Conservation (phyloP, 2,113 vertebrate genomes). For the Phocoena sinus region DNA sequence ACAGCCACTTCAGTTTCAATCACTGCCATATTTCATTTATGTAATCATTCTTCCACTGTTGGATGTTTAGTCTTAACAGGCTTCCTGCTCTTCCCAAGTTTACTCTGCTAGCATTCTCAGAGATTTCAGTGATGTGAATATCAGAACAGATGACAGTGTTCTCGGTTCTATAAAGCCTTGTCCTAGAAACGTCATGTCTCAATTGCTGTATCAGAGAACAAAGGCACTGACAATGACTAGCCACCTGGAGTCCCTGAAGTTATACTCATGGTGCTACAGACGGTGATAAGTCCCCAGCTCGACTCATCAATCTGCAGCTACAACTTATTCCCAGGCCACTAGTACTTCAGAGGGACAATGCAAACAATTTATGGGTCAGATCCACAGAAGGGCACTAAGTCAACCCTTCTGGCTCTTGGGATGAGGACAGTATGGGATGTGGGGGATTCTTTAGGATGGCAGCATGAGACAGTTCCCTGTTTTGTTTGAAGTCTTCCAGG, state of each 20-base stretch:
- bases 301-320: slow-evolving; percentile 45
- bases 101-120: slow-evolving; percentile 45
- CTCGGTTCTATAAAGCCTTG: slow-evolving; percentile 55
- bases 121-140: slow-evolving; percentile 32
- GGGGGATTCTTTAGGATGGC: background rate
- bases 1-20: background rate
- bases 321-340: slow-evolving; percentile 16
- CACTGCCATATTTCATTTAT: background rate
- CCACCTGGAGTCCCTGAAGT: slow-evolving; percentile 52
- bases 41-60: background rate
- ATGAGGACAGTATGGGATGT: background rate
- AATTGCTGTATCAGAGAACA: slow-evolving; percentile 56
- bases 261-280: background rate
- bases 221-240: slow-evolving; percentile 47
- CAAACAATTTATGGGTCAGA: slow-evolving; percentile 26
- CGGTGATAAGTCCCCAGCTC: slow-evolving; percentile 45
- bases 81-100: background rate
- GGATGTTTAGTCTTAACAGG: slow-evolving; percentile 34
- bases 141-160: slow-evolving; percentile 52
- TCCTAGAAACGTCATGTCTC: slow-evolving; percentile 29
- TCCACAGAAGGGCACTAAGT: background rate
- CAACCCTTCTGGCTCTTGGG: background rate
- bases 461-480: background rate
- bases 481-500: background rate
- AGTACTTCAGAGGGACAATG: background rate